phyloP scores from a whole-genome alignment of 2,888 invertebrate genomes.

The Drosophila meridionalis region DNA sequence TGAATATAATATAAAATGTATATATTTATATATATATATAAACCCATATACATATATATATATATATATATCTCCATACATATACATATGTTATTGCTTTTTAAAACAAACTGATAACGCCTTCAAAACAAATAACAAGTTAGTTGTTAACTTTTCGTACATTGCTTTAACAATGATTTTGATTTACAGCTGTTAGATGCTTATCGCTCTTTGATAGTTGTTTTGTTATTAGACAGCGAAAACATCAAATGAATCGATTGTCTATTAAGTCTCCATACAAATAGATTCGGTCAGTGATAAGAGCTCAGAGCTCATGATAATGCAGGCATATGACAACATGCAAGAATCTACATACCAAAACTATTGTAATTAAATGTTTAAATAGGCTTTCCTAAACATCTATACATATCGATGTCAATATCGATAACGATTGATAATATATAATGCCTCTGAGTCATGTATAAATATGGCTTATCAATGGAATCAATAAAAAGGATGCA shows the following conservation, averaged over 20 bases:
- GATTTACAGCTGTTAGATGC: slow-evolving; percentile 44
- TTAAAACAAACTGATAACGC: slow-evolving; percentile 69
- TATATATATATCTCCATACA: not conserved
- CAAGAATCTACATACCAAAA: not conserved
- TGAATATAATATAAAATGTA: slow-evolving; percentile 9
- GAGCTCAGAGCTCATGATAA: not conserved
- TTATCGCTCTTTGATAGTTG: slow-evolving; percentile 26
- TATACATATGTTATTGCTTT: slow-evolving; percentile 44
- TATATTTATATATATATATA: not conserved
- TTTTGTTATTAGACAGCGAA: slow-evolving; percentile 12
- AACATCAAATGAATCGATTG: slow-evolving; percentile 24
- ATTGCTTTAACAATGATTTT: slow-evolving; percentile 69
- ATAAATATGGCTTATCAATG: too few relatives aligned
- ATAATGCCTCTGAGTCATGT: not conserved
- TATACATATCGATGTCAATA: not conserved
- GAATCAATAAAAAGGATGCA: too few relatives aligned
- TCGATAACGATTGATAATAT: not conserved
- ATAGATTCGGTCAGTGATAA: slow-evolving; percentile 11
- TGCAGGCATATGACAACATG: not conserved
- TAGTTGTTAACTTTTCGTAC: slow-evolving; percentile 60
- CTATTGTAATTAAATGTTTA: not conserved
- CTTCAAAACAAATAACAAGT: slow-evolving; percentile 55
- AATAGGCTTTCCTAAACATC: not conserved
- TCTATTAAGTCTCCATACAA: slow-evolving; percentile 12
- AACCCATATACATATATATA: not conserved